Evolutionary conservation across 1,140 invertebrate species (phyloP), one percentile per base, ranked within the genome.

Genomic region (Diabrotica virgifera): DNA sequence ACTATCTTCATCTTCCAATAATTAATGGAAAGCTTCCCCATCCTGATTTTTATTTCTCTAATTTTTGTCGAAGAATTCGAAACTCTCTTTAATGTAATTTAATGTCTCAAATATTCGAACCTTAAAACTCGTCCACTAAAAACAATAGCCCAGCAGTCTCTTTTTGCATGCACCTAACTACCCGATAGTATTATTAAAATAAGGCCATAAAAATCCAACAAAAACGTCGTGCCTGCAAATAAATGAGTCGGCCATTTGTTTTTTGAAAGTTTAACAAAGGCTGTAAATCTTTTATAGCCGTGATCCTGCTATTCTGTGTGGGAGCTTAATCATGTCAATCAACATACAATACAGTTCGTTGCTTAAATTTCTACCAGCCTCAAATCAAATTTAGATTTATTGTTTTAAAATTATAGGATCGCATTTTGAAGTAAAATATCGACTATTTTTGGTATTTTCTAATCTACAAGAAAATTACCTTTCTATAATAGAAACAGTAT

Each of bases 291-390:
- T 57, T 57, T 37, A 57, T 57, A 36, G 55, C 24, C 55, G 12
- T 37, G 36, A 35, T 62, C 40, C 24, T 5, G 59, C 9, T 36
- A 62, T 62, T 52, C 13, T 62, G 53, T 52, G 59, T 62, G 59
- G 59, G 59, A 62, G 59, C 59, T 62, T 52, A 62, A 52, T 52
- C 52, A 38, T 12, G 62, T 63, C 62, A 55, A 56, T 63, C 62
- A 57, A 50, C 62, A 56, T 63, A 56, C 54, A 63, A 63, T 57
- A 50, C 62, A 35, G 54, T 63, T 40, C 38, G 62, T 63, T 12
- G 53, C 38, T 52, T 50, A 62, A 52, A 36, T 52, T 36, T n/a
- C n/a, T 13, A 8, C 40, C 40, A n/a, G 40, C 40, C 6, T 57
- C 36, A 36, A 37, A 60, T 51, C 9, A 11, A 36, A 60, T 60